A percentile compares a stretch with the other conserved stretches of the same genome.
phyloP scores from a whole-genome alignment of 2,888 invertebrate species.

The Yponomeuta plumbellus region DNA sequence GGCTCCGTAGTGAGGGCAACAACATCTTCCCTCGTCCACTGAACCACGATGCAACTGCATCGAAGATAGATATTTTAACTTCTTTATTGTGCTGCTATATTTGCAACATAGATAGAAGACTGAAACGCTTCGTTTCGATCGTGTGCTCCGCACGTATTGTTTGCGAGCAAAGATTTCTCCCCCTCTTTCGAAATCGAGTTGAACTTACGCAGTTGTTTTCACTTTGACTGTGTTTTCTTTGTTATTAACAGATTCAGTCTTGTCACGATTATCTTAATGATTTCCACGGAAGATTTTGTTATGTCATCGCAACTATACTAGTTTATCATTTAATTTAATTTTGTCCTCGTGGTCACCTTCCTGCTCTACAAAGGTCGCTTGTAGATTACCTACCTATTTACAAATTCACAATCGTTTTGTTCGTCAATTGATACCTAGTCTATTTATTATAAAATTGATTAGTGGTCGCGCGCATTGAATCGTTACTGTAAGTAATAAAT shows the following conservation, averaged over 20 bases:
- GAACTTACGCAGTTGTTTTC: not conserved
- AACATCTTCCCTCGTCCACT: slow-evolving; percentile 58
- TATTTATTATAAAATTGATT: not conserved
- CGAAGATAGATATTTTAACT: slow-evolving; percentile 15
- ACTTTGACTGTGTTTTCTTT: not conserved
- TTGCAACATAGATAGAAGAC: not conserved
- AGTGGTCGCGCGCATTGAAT: not conserved
- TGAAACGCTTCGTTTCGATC: not conserved
- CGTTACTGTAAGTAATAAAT: not conserved
- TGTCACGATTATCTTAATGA: not conserved
- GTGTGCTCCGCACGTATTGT: not conserved
- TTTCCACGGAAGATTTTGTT: slow-evolving; percentile 9
- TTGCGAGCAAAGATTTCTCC: not conserved
- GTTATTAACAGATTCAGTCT: not conserved
- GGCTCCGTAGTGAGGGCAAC: slow-evolving; percentile 52
- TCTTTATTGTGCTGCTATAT: slow-evolving; percentile 13
- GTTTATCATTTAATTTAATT: not conserved
- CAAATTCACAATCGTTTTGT: not conserved
- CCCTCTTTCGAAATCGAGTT: not conserved
- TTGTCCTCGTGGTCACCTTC: slow-evolving; percentile 21
- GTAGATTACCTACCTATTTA: slow-evolving; percentile 13
- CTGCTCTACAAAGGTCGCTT: slow-evolving; percentile 20
- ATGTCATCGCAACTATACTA: slow-evolving; percentile 15
- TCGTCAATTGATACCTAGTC: not conserved
- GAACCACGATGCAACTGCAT: slow-evolving; percentile 40